Evolutionary conservation across 2,113 vertebrate genomes (phyloP).

Genomic region (Crocuta crocuta): DNA sequence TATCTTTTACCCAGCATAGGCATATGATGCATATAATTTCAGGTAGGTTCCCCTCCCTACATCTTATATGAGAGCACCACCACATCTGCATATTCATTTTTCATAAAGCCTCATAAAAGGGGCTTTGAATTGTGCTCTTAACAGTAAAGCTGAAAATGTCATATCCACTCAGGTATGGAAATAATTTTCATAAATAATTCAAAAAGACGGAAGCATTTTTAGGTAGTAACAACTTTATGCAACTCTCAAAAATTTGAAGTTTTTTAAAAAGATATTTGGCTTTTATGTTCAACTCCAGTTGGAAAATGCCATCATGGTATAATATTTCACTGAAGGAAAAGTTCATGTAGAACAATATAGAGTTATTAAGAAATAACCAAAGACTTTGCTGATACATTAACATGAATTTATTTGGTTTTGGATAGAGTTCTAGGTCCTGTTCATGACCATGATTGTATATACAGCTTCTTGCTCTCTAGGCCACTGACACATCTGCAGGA

Average conservation of each 20-base stretch:
- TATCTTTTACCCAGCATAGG: neutral
- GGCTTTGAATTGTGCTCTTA: slow-evolving; percentile 55
- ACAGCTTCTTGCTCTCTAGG: neutral
- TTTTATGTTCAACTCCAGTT: neutral
- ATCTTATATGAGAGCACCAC: slow-evolving; percentile 19
- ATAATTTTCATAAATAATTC: slow-evolving; percentile 61
- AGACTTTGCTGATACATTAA: neutral
- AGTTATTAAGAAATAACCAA: neutral
- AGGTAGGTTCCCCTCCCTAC: neutral
- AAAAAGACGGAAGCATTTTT: slow-evolving; percentile 42
- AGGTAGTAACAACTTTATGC: neutral
- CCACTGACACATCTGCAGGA: neutral
- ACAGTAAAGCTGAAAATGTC: slow-evolving; percentile 56
- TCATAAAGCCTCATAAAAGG: slow-evolving; percentile 56
- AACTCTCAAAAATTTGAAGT: slow-evolving; percentile 25
- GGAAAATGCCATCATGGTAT: neutral
- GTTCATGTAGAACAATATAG: neutral
- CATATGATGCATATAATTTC: neutral
- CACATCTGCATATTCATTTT: slow-evolving; percentile 53
- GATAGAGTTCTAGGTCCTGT: neutral
- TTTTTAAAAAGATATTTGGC: neutral
- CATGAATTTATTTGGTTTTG: neutral
- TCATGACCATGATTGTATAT: neutral
- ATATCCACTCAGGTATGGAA: slow-evolving; percentile 32
- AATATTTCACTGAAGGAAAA: neutral